These are phyloP conservation scores for Hydrolagus colliei DNA, from an alignment of 2,797 vertebrate genomes.

Conservation along the genomic window DNA sequence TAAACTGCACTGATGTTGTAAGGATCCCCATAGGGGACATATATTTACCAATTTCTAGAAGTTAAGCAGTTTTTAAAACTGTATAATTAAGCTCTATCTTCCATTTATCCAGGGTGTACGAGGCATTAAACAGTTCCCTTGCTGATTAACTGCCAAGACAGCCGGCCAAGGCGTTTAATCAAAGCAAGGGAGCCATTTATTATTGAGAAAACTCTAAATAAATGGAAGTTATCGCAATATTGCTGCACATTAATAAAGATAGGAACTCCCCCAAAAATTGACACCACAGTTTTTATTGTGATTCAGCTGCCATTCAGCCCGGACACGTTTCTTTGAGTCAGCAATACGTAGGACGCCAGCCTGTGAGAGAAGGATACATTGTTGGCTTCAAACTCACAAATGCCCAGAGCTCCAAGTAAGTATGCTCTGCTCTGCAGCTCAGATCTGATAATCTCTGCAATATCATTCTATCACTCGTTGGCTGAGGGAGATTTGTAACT, in stretches of 20 bases:
- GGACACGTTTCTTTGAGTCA: background rate
- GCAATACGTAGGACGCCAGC: background rate
- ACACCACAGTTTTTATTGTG: background rate
- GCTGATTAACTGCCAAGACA: conserved; percentile 32
- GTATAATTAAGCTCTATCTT: conserved; percentile 31
- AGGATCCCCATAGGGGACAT: conserved; percentile 12
- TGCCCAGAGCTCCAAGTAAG: no score
- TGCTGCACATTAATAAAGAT: background rate
- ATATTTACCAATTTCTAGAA: conserved; percentile 31
- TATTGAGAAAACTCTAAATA: conserved; percentile 22
- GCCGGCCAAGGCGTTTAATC: conserved; percentile 19
- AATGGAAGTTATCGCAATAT: background rate
- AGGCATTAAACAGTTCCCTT: conserved; percentile 28
- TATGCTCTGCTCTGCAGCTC: no score
- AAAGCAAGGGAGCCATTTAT: conserved; percentile 24
- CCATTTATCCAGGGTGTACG: conserved; percentile 23
- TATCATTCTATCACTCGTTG: no score
- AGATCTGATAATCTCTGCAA: no score
- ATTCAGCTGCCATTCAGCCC: background rate
- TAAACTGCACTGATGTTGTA: background rate
- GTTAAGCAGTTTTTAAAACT: conserved; percentile 30
- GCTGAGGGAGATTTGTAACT: no score
- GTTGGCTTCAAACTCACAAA: no score
- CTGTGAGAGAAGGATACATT: no score
- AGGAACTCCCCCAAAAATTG: background rate